Base-by-base conservation (phyloP, 2,888 invertebrate genomes). In the Hypomecis atomaria region DNA sequence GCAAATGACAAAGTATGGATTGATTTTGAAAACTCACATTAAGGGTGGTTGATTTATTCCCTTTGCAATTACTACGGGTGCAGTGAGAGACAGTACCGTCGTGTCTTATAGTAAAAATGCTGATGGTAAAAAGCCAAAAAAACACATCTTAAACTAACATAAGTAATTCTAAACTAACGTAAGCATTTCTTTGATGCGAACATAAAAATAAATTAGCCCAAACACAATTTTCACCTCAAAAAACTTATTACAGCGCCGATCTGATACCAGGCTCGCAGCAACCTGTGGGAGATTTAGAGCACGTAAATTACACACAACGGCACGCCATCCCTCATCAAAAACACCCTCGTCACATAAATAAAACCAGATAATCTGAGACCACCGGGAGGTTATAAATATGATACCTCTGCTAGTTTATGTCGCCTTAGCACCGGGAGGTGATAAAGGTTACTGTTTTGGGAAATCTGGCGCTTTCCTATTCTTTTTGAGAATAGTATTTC, bases 301-400 rank as follows among this genome's bases (percentile, higher is more conserved):
- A 73, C 76, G 77, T 82, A 84, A 83, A 84, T 88, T 78, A 83
- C 79, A 83, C 76, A 78, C 77, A 81, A 78, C 76, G 78, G 71
- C 74, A 76, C 76, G 81, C 78, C 77, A 73, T 74, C 85, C 84
- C 79, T 81, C 80, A 82, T 88, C 83, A 84, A 83, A 78, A 70
- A 78, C 78, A 87, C 88, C 88, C 88, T 87, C 79, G 82, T 89
- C 88, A 86, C 74, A 75, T 78, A 82, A 77, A 81, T 83, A 81
- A 79, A 74, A 78, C 77, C 77, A 78, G 81, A 83, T 79, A 78
- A 80, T 78, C 78, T 74, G 76, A 65, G 60, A 78, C 74, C 78
- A 76, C 77, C 71, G 69, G 74, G 68, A 64, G 75, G 74, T 76
- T 67, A 71, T 74, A 79, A 83, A 82, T 82, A 79, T 82, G 76